A percentile compares a stretch with the other conserved stretches of the same genome.
Conservation (phyloP, 2,888 invertebrate genomes). For the Caenorhabditis sp. region DNA sequence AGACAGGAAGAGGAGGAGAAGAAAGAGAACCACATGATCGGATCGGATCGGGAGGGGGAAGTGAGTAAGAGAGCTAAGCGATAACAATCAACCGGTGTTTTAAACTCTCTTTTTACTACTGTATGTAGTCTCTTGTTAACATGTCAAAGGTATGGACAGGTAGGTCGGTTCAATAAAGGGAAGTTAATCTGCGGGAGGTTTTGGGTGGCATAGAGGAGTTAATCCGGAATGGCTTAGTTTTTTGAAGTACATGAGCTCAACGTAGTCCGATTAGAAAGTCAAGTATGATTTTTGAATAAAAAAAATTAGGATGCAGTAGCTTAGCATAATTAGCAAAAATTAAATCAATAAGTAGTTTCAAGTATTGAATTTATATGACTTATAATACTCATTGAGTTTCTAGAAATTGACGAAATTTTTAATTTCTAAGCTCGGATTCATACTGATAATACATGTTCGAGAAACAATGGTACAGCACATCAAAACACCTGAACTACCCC, state of each 20-base stretch:
- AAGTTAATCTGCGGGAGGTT: not conserved
- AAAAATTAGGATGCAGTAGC: too few relatives aligned
- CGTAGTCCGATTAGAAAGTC: not conserved
- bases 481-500: too few relatives aligned
- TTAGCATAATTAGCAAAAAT: too few relatives aligned
- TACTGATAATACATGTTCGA: too few relatives aligned
- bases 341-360: too few relatives aligned
- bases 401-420: too few relatives aligned
- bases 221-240: not conserved
- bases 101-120: not conserved
- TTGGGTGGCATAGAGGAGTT: not conserved
- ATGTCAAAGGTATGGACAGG: not conserved
- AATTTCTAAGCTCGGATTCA: too few relatives aligned
- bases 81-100: constrained; percentile 1
- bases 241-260: not conserved
- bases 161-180: not conserved
- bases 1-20: constrained; percentile 12
- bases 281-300: not conserved
- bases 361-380: too few relatives aligned
- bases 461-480: too few relatives aligned
- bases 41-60: not conserved
- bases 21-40: not conserved
- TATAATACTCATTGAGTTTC: too few relatives aligned
- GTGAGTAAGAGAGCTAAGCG: not conserved
- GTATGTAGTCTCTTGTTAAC: not conserved